Evolutionary conservation across 2,113 vertebrate species (phyloP).

Genomic region (Ciconia boyciana): DNA sequence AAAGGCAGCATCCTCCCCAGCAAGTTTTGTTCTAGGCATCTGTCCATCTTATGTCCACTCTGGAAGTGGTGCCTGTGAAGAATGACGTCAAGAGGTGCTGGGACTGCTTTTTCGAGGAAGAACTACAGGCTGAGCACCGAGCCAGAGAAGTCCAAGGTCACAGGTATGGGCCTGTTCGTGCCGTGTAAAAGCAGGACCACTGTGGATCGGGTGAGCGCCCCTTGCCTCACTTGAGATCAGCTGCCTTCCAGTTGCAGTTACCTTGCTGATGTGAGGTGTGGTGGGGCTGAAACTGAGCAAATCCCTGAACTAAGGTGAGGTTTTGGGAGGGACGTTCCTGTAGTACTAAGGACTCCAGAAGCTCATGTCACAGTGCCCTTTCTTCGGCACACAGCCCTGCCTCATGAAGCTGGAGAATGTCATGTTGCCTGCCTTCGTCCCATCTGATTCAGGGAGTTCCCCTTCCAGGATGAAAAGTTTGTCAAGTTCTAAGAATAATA

Average conservation of each 20-base stretch:
- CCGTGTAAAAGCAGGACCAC: neutral
- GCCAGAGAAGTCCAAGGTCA: conserved; percentile 82
- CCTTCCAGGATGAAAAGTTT: neutral
- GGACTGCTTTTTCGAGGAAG: conserved; percentile 81
- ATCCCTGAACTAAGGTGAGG: neutral
- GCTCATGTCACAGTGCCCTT: neutral
- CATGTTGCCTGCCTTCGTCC: neutral
- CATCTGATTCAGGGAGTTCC: neutral
- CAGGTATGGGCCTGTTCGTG: conserved; percentile 73
- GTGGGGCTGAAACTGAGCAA: neutral
- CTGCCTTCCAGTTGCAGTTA: neutral
- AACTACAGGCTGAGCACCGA: conserved; percentile 89
- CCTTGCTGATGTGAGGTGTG: neutral
- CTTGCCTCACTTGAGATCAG: neutral
- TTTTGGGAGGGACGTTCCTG: neutral
- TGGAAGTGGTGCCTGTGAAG: conserved; percentile 57
- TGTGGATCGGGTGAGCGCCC: neutral
- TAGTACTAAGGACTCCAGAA: neutral
- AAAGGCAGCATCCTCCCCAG: neutral
- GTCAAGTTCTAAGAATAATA: neutral
- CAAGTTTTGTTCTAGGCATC: neutral
- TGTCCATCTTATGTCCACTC: neutral
- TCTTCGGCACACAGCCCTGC: neutral
- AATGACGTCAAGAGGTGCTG: conserved; percentile 89
- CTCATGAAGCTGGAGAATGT: neutral